Base-by-base conservation (phyloP, 2,888 invertebrate genomes). In the Monopis laevigella region DNA sequence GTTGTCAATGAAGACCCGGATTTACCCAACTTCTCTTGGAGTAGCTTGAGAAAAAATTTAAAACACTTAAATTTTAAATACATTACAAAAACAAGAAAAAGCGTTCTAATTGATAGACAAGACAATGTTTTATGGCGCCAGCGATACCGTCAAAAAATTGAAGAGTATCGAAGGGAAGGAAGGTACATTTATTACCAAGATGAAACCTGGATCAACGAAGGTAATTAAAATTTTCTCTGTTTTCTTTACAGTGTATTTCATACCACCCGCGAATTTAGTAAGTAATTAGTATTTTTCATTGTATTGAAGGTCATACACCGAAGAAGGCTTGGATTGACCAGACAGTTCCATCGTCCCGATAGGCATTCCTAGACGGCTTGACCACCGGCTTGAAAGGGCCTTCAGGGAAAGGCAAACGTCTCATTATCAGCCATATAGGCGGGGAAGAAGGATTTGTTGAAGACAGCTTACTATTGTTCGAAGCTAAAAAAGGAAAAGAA, bases 361-460 rank as follows among this genome's bases (percentile, higher is more conserved):
- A 51, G 41, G 49, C 48, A 32, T 51, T 51, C 45, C 45, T 48
- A 42, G 48, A 48, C 39, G 46, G 48, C 41, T 45, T 50, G 42
- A 49, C 45, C 41, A 47, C 50, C 34, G 46, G 48, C 24, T 42
- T 47, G 39, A 45, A 45, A 30, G 24, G 13, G 7, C 47, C 45
- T 14, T 17, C 43, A 17, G 47, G 43, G 41, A 49, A 49, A 41
- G 45, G 50, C 14, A 45, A 41, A 46, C 18, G 7, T 3, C 42
- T 53, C 6, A 48, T 50, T 36, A 43, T 52, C 30, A 38, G 45
- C 30, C 24, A 26, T 11, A 24, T 49, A 42, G 48, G 51, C 17
- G 43, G 46, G 11, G 14, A 39, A 39, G 26, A 39, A 39, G 39
- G 39, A 13, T 39, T 39, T 11, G 39, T 39, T 28, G 48, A 49